A percentile compares a stretch with the other conserved stretches of the same genome.
These are phyloP conservation scores for Andrena bicolor DNA, from an alignment of 2,888 invertebrate species.

Conservation along the genomic window DNA sequence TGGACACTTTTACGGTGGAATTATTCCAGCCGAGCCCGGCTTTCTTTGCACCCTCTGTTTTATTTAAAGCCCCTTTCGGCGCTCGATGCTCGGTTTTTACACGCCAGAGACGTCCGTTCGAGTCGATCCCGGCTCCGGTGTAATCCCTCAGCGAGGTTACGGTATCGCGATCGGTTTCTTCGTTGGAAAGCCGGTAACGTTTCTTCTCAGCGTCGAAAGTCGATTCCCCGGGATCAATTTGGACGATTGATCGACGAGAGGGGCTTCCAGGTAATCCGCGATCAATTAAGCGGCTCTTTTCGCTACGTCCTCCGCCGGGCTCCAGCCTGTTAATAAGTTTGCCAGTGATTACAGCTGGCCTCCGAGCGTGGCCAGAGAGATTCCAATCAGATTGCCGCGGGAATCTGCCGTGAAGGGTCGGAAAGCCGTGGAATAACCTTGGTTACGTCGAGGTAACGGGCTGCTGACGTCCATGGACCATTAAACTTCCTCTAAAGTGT, in stretches of 20 bases:
- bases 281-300: conserved; percentile 39
- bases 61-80: conserved; percentile 16
- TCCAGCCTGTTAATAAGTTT: conserved; percentile 51
- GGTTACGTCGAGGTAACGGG: conserved; percentile 12
- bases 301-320: not conserved
- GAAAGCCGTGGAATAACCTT: not conserved
- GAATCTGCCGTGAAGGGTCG: conserved; percentile 20
- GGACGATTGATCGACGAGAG: conserved; percentile 19
- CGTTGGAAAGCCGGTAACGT: not conserved
- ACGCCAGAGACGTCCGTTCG: too few relatives aligned
- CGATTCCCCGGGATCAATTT: not conserved
- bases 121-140: not conserved
- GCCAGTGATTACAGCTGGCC: conserved; percentile 36
- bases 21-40: conserved; percentile 17
- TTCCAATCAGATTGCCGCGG: conserved; percentile 32
- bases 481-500: conserved; percentile 8
- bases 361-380: conserved; percentile 6
- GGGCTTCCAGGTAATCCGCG: conserved; percentile 19
- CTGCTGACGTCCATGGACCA: not conserved
- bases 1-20: conserved; percentile 23
- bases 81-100: not conserved
- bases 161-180: not conserved
- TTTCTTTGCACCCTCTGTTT: conserved; percentile 17
- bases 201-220: conserved; percentile 19
- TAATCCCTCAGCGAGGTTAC: not conserved